Evolutionary conservation across 2,888 invertebrate species (phyloP), one percentile per base, ranked within the genome.

Genomic region (Lasioglossum pauxillum): DNA sequence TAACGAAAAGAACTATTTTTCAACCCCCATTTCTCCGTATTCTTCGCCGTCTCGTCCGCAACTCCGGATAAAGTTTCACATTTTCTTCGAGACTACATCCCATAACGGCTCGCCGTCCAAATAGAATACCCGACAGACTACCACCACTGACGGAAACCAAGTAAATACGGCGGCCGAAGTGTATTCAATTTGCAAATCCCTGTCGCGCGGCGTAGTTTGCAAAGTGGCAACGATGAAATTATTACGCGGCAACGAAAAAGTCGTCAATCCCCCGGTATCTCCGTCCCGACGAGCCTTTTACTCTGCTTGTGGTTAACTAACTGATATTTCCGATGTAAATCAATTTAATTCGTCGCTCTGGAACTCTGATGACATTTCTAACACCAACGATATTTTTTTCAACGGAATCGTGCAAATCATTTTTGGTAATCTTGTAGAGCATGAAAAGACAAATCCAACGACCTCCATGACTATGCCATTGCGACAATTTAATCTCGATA

Each of bases 161-260:
- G 90, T 88, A 92, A 92, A 91, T 89, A 92, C 78, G 82, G 8
- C 82, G 77, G 75, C 49, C 72, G 78, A 82, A 84, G 84, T 88
- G 87, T 87, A 91, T 91, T 91, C 89, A 90, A 92, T 92, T 92
- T 92, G 81, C 85, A 86, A 90, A 88, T 87, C 78, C 83, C 72
- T 72, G 74, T 35, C 75, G 75, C 49, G 35, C 16, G 19, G 44
- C 19, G 16, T 8, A 80, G n/a, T 84, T 76, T 57, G 31, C 69
- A 72, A 78, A 73, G 75, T 35, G 44, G 44, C 78, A 27, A 79
- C 27, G 67, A 76, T 49, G 41, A 73, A 57, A 78, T 75, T 83
- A 67, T 67, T 67, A 79, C 16, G 0, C 27, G 67, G 31, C 0
- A 31, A 31, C 27, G 49, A 75, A 76, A 44, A 75, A 71, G n/a